Evolutionary conservation across 2,797 vertebrate species (phyloP).

Genomic region (Fistularia tabacaria): DNA sequence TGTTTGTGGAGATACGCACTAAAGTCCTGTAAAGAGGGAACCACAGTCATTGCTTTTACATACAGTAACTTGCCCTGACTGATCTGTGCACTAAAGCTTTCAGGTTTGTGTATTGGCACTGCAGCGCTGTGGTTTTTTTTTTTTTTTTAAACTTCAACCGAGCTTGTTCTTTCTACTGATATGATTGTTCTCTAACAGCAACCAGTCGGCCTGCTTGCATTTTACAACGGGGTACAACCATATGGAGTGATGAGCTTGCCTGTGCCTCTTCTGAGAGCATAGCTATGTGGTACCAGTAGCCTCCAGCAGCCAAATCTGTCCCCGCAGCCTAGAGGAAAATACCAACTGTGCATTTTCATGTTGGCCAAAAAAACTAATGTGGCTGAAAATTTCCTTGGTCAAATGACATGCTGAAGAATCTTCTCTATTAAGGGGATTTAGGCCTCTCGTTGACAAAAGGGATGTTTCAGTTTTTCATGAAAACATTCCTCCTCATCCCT

Average conservation of each 20-base stretch:
- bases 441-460: neutral
- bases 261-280: too few species aligned
- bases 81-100: constrained; percentile 15
- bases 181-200: too few species aligned
- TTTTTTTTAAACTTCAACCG: constrained; percentile 14
- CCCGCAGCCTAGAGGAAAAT: constrained; percentile 43
- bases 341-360: constrained; percentile 53
- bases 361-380: constrained; percentile 45
- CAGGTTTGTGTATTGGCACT: constrained; percentile 23
- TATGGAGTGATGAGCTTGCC: constrained; percentile 2
- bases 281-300: constrained; percentile 5
- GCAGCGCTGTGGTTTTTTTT: constrained; percentile 34
- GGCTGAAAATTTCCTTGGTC: constrained; percentile 32
- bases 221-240: constrained; percentile 7
- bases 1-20: too few species aligned
- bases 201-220: neutral
- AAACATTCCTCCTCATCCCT: constrained; percentile 4
- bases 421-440: constrained; percentile 7
- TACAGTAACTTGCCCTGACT: neutral
- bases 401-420: constrained; percentile 24
- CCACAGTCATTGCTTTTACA: constrained; percentile 3
- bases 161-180: neutral
- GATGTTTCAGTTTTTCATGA: too few species aligned
- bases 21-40: constrained; percentile 10
- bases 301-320: constrained; percentile 58